Evolutionary conservation across 2,797 vertebrate genomes (phyloP), one percentile per base, ranked within the genome.

Genomic region (Picus viridis): DNA sequence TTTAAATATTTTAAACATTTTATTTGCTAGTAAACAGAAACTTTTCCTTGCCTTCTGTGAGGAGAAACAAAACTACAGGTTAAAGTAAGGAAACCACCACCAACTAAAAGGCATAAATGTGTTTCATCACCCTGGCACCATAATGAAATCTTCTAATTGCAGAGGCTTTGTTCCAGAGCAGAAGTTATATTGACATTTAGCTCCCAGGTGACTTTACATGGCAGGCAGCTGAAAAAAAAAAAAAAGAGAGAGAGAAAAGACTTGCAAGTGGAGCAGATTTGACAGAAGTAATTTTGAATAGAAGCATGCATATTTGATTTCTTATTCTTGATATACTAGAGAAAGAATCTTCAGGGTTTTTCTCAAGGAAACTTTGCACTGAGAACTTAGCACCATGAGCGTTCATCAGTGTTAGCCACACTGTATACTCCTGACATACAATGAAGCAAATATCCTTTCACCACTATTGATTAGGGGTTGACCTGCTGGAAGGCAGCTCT

Each of bases 161-260:
- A 51, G 81, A 79, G 68, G 56, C 75, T 90, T 86, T 75, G 68
- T 82, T 84, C 62, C 71, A 77, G 18, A 71, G 85, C 83, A 47
- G n/a, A 41, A 78, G 49, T 77, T 81, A 47, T 15, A 29, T 54
- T 65, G 88, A 68, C 73, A 34, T 81, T 88, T 61, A 58, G 32
- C 59, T 94, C 76, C 76, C 84, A 63, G 76, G 90, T 86, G 90
- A 86, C 59, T 92, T 89, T 27, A 61, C 70, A 36, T 82, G 85
- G 45, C 75, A 75, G 51, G 67, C 51, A 49, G 77, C 51, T 57
- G 45, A 62, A 59, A 26, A 81, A 56, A 49, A 49, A 49, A 23
- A 49, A 11, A 47, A 20, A 22, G 47, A 20, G 47, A 72, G 59
- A 43, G 22, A 32, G 45, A 61, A 83, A 36, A 15, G 47, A 32